Percentiles rank a stretch among this genome's conserved stretches.
phyloP scores from a whole-genome alignment of 2,888 invertebrate species.

The Chrysotoxum bicinctum region DNA sequence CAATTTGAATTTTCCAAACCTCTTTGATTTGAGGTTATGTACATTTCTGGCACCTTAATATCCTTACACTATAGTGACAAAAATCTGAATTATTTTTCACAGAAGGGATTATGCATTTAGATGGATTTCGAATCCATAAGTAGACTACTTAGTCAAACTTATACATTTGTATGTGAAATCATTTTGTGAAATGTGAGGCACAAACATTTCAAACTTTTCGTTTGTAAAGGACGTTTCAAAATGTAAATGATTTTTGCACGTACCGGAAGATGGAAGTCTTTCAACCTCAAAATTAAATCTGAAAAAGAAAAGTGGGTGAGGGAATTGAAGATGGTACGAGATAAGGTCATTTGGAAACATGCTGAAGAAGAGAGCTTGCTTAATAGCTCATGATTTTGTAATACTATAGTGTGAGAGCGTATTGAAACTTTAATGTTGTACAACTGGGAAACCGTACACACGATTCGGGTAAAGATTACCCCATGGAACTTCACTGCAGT shows the following conservation, averaged over 20 bases:
- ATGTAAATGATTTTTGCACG: slow-evolving; percentile 19
- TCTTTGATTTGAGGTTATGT: slow-evolving; percentile 36
- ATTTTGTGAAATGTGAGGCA: slow-evolving; percentile 24
- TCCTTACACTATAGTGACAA: slow-evolving; percentile 11
- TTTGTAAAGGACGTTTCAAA: background rate
- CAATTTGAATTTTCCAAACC: slow-evolving; percentile 38
- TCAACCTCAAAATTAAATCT: background rate
- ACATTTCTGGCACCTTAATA: slow-evolving; percentile 9
- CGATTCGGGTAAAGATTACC: background rate
- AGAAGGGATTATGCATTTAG: slow-evolving; percentile 32
- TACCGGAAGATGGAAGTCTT: slow-evolving; percentile 11
- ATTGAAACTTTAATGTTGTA: slow-evolving; percentile 14
- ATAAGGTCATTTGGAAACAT: slow-evolving; percentile 8
- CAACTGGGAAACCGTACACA: background rate
- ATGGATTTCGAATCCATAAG: slow-evolving; percentile 28
- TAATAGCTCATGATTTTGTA: slow-evolving; percentile 37
- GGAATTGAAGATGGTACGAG: slow-evolving; percentile 1
- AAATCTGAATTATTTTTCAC: slow-evolving; percentile 33
- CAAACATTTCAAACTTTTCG: background rate
- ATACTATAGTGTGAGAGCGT: background rate
- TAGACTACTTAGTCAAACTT: background rate
- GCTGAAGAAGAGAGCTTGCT: background rate
- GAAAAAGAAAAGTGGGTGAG: background rate
- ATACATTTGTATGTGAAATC: background rate
- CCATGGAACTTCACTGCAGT: slow-evolving; percentile 27